Evolutionary conservation across 1,140 invertebrate species (phyloP), one percentile per base, ranked within the genome.

Genomic region (Leptoteleia sp.): DNA sequence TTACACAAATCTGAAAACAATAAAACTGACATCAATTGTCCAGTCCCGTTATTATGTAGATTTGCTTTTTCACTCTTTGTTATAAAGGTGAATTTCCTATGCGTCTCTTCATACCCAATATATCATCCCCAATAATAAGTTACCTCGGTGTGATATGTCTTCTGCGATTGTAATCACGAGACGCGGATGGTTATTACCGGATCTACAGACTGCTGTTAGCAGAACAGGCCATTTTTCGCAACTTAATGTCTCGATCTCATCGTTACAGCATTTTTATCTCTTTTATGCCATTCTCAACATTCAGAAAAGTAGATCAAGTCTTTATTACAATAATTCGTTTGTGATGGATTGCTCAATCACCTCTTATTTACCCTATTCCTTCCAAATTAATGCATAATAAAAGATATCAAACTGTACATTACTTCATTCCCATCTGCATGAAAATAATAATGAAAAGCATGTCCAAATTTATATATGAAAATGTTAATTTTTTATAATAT

Each of bases 111-210:
- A 11, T 12, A 40, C 17, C 33, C 42, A 43, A 61, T 61, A 61
- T 9, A 61, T 61, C 55, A 61, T 35, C 43, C 29, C 16, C 8
- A 61, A 61, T 45, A 37, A 45, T 45, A 47, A 33, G 27, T 35
- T 25, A 35, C 16, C 11, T 9, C 55, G 6, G 8, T 31, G 11
- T 19, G 55, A 45, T 61, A 22, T 25, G 55, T 61, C 55, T 61
- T 61, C 40, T 45, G 42, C 55, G 42, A 61, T 61, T 47, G 37
- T 35, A 13, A 47, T 45, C 31, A 12, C 11, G 9, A 45, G 27
- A 11, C 16, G 12, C 27, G 8, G 40, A 19, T 33, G 12, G 12
- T 35, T 35, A 61, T 61, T 45, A 45, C 22, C 38, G 4, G 38
- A 43, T 37, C 11, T n/a, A 17, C 4, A 13, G 13, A 17, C 8